Evolutionary conservation across 2,888 invertebrate genomes (phyloP), one percentile per base, ranked within the genome.

Genomic region (Graphium colonna): DNA sequence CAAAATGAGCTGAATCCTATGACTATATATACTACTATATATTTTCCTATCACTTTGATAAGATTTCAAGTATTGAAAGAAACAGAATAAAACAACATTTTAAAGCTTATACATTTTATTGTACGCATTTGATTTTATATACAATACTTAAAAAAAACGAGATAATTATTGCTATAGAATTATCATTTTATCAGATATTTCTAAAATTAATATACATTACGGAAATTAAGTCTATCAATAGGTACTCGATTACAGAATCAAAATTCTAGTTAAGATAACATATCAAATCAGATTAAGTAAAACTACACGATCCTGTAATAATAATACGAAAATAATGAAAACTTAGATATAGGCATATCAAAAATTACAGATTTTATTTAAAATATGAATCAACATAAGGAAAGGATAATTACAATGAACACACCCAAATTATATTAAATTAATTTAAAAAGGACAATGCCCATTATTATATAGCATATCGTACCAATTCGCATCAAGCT

Each of bases 101-200:
- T n/a, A n/a, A n/a, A n/a, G n/a, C n/a, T n/a, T n/a, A n/a, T n/a
- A n/a, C n/a, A n/a, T 59, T 83, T 77, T 83, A 82, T 81, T 82
- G 55, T 49, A 57, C 75, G 79, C 79, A 82, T 76, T 83, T 83
- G 86, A 86, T 86, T 84, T 79, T 86, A 86, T 86, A 56, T 86
- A 86, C 85, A 85, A 64, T 49, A 55, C 46, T 55, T 53, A 57
- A 52, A 55, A 46, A 33, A 49, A 54, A 44, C 44, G 49, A 55
- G 53, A 45, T 51, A 56, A 53, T 56, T 55, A 56, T 56, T 55
- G 56, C 55, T 42, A 7, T 12, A 26, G 44, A 17, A 15, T 52
- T 49, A 40, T 51, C 45, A 42, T 55, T 38, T 55, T 15, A 43
- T 39, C 49, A 52, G 16, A 42, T 48, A 51, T 31, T 21, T 48